Evolutionary conservation across 2,113 vertebrate genomes (phyloP).

Genomic region (Tragelaphus buxtoni): DNA sequence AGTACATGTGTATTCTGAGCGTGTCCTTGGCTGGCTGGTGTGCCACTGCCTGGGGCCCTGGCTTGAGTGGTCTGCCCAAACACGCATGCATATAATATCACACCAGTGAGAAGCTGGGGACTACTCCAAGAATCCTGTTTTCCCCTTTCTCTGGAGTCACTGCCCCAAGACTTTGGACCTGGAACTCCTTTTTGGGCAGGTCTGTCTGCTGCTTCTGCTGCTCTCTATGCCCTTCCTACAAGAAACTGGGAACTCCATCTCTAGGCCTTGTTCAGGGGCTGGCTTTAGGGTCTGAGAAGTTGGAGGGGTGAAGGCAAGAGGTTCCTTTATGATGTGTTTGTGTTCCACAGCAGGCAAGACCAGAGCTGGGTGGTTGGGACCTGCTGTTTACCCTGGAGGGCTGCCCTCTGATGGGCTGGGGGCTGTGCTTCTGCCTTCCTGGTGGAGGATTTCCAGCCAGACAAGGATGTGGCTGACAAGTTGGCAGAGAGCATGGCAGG

Average conservation of each 20-base stretch:
- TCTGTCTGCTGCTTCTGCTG: neutral
- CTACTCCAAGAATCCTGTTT: neutral
- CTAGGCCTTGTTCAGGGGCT: neutral
- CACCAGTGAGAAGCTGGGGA: neutral
- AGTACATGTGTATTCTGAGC: neutral
- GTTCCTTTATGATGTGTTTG: constrained; percentile 31
- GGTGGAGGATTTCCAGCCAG: constrained; percentile 34
- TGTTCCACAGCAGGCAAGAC: constrained; percentile 35
- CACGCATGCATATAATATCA: accelerated
- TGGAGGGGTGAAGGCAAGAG: neutral
- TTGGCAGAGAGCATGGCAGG: neutral
- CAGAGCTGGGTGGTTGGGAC: constrained; percentile 7
- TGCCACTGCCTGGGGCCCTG: constrained; percentile 19
- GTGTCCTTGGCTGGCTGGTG: neutral
- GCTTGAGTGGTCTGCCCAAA: neutral
- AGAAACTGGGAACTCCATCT: constrained; percentile 18
- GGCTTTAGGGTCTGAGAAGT: constrained; percentile 2
- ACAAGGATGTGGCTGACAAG: constrained; percentile 16
- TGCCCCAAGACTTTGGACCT: neutral
- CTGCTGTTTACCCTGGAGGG: constrained; percentile 37
- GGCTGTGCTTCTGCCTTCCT: neutral
- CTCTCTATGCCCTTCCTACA: neutral
- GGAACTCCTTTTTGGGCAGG: neutral
- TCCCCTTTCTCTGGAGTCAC: constrained; percentile 28
- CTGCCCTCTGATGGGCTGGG: neutral